Evolutionary conservation across 2,797 vertebrate genomes (phyloP).

Genomic region (Phylloscopus collybita): DNA sequence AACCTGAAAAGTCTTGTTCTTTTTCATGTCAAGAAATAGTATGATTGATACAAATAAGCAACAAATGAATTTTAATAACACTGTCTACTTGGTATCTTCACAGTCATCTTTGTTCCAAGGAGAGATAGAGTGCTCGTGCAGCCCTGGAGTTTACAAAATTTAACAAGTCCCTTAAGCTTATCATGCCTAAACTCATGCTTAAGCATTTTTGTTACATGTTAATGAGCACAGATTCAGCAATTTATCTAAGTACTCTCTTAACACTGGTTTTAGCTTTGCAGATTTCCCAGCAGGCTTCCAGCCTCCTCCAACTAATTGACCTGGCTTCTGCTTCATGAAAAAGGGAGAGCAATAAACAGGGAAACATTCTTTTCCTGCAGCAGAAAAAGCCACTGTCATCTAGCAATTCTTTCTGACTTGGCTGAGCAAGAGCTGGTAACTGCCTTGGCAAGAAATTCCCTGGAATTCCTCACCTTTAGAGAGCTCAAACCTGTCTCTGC

Average conservation of each 20-base stretch:
- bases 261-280: constrained; percentile 27
- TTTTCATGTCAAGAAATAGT: neutral
- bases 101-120: neutral
- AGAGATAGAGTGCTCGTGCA: neutral
- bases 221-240: constrained; percentile 58
- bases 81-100: constrained; percentile 7
- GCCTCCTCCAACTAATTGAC: constrained; percentile 51
- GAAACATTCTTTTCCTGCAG: neutral
- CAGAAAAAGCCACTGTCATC: neutral
- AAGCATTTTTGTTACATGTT: constrained; percentile 40
- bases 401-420: neutral
- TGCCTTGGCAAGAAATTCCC: neutral
- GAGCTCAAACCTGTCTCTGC: neutral
- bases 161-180: constrained; percentile 43
- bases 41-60: neutral
- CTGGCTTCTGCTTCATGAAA: constrained; percentile 23
- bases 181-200: constrained; percentile 28
- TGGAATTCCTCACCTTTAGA: neutral
- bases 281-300: constrained; percentile 27
- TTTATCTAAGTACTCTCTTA: constrained; percentile 36
- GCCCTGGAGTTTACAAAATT: neutral
- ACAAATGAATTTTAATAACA: constrained; percentile 11
- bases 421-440: neutral
- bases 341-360: neutral
- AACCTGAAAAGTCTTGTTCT: neutral